Conservation (phyloP, 2,113 vertebrate genomes). For the Trichomycterus rosablanca region DNA sequence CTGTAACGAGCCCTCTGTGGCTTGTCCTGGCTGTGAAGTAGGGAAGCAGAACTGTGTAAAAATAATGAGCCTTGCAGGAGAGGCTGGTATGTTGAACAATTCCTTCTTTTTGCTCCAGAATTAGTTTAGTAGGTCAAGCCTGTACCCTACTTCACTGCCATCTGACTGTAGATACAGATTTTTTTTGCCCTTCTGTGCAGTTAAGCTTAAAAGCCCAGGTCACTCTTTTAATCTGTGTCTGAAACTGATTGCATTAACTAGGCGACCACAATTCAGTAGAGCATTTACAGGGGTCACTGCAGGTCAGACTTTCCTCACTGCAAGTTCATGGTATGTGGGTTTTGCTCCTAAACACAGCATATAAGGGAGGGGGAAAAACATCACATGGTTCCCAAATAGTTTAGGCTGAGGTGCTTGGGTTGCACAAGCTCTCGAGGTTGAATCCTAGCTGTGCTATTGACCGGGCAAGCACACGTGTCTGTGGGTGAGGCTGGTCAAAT, state of each 20-base stretch:
- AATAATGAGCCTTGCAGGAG: constrained; percentile 26
- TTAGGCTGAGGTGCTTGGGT: no score
- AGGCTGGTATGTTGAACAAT: background rate
- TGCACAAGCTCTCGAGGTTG: no score
- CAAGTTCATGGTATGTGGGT: background rate
- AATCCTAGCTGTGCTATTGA: background rate
- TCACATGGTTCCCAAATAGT: no score
- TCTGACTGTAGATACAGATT: background rate
- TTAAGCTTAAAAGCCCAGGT: background rate
- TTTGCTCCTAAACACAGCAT: background rate
- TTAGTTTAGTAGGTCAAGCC: constrained; percentile 32
- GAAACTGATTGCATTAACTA: background rate
- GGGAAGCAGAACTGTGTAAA: constrained; percentile 24
- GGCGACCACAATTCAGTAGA: background rate
- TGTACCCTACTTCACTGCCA: background rate
- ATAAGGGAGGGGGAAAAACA: no score
- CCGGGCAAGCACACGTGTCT: no score
- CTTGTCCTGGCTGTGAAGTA: constrained; percentile 2
- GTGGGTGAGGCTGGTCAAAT: no score
- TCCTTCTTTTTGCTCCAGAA: background rate
- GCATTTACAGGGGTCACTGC: constrained; percentile 5
- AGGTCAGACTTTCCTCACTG: background rate
- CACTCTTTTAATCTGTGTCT: background rate
- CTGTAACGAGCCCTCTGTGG: constrained; percentile 2
- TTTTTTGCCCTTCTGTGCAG: no score